Evolutionary conservation across 2,888 invertebrate genomes (phyloP).

Genomic region (Lypha dubia): DNA sequence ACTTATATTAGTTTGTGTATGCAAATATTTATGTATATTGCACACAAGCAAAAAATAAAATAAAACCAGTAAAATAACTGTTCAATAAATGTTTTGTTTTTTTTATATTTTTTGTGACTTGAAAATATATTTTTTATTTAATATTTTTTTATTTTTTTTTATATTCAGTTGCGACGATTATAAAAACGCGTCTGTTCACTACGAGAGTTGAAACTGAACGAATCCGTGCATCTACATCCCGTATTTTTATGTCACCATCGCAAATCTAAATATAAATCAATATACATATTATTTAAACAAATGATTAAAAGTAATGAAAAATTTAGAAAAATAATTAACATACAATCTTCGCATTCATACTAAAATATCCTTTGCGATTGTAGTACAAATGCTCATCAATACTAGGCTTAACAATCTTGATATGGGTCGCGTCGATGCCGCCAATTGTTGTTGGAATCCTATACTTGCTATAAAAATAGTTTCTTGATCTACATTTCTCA

Average conservation of each 20-base stretch:
- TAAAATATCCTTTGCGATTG: not conserved
- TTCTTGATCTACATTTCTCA: conserved; percentile 12
- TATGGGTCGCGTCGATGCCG: not conserved
- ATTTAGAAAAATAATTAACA: not conserved
- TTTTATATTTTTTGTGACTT: too few species aligned
- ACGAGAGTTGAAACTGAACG: too few species aligned
- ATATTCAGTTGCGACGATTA: too few species aligned
- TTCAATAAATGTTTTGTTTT: too few species aligned
- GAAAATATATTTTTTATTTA: too few species aligned
- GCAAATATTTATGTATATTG: too few species aligned
- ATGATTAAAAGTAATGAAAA: not conserved
- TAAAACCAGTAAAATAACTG: too few species aligned
- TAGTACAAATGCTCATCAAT: conserved; percentile 4
- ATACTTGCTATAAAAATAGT: not conserved
- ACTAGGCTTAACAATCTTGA: conserved; percentile 14
- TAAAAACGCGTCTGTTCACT: too few species aligned
- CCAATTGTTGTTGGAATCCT: not conserved
- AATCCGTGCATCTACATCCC: conserved; percentile 1
- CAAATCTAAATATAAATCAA: conserved; percentile 13
- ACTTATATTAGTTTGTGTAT: too few species aligned
- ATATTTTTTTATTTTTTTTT: too few species aligned
- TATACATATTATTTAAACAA: conserved; percentile 8
- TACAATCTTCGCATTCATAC: conserved; percentile 16
- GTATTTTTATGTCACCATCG: not conserved
- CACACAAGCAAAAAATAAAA: too few species aligned